Conservation (phyloP, 2,797 vertebrate genomes). For the Limnodromus scolopaceus region DNA sequence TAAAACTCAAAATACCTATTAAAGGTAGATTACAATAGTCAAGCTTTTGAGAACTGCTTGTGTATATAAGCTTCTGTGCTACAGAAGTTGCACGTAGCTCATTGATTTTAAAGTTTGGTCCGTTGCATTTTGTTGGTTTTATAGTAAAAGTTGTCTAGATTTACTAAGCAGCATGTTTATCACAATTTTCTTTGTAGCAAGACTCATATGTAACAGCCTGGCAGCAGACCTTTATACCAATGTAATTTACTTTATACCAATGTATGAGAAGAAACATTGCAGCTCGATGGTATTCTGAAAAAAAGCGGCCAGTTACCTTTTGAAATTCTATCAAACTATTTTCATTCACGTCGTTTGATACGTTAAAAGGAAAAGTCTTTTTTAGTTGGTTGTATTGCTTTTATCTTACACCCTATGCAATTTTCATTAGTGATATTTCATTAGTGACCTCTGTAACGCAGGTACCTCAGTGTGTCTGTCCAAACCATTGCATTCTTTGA, state of each 20-base stretch:
- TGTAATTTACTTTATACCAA: not conserved
- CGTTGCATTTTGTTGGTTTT: not conserved
- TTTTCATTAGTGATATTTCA: not conserved
- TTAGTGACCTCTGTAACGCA: not conserved
- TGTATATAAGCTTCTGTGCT: not conserved
- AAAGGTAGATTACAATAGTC: slow-evolving; percentile 59
- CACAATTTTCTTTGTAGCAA: not conserved
- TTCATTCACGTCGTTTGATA: not conserved
- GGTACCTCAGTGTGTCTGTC: not conserved
- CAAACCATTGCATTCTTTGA: not conserved
- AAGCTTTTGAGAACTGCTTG: not conserved
- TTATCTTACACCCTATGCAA: not conserved
- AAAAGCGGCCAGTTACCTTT: not conserved
- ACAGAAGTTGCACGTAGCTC: not conserved
- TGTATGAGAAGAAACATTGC: not conserved
- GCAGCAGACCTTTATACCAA: not conserved
- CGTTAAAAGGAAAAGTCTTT: not conserved
- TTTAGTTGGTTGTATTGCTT: not conserved
- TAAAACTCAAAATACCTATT: slow-evolving; percentile 65
- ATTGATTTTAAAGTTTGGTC: not conserved
- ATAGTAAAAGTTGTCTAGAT: not conserved
- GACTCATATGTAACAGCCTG: not conserved
- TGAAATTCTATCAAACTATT: not conserved
- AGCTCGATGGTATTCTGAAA: not conserved
- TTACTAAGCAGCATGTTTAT: not conserved